phyloP scores from a whole-genome alignment of 2,113 vertebrate genomes.

The Nansenia antarctica region DNA sequence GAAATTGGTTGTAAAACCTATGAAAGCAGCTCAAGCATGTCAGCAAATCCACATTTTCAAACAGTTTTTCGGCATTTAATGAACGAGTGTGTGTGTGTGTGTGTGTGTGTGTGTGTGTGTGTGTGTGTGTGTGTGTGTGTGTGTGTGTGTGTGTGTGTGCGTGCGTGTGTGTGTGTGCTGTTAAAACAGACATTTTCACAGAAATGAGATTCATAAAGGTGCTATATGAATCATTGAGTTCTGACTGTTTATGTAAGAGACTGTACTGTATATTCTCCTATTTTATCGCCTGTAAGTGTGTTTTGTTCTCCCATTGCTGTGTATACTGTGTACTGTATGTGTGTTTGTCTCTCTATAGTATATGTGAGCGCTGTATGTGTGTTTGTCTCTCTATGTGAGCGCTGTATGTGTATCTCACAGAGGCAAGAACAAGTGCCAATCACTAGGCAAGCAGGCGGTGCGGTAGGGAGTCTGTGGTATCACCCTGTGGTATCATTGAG shows the following conservation, averaged over 20 bases:
- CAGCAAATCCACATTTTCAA: constrained; percentile 28
- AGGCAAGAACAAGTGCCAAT: not conserved
- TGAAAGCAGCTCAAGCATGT: constrained; percentile 16
- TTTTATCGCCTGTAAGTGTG: no score
- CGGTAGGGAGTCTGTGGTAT: constrained; percentile 31
- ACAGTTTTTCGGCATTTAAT: constrained; percentile 14
- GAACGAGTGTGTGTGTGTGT: not conserved
- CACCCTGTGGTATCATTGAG: constrained; percentile 47
- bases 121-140: not conserved
- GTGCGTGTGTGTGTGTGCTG: not conserved
- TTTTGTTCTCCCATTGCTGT: no score
- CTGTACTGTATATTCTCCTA: no score
- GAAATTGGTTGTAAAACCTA: constrained; percentile 32
- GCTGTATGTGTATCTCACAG: not conserved
- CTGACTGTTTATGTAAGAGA: no score
- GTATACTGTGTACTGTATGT: constrained; percentile 11
- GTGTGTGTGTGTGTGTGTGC: not conserved
- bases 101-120: not conserved
- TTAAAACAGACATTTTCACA: no score
- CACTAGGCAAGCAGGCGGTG: constrained; percentile 24
- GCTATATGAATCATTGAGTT: no score
- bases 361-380: no score
- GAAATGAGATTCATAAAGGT: no score
- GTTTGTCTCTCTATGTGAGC: not conserved
- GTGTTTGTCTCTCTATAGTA: no score